Percentiles rank a stretch among this genome's conserved stretches.
Conservation (phyloP, 2,888 invertebrate species). For the Melinopterus prodromus region DNA sequence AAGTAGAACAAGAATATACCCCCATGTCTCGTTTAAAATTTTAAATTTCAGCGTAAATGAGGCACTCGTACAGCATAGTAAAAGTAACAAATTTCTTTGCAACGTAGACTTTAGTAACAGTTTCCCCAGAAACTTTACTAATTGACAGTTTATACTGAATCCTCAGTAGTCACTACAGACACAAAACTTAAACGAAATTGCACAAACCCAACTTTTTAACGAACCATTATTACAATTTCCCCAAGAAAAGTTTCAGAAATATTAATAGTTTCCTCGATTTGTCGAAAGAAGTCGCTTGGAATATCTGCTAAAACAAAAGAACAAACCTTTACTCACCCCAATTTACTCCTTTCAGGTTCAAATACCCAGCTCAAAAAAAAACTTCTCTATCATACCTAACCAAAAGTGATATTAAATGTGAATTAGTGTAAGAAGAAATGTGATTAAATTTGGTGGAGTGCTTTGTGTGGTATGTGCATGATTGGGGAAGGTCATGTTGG, state of each 20-base stretch:
- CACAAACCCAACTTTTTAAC: neutral
- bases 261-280: neutral
- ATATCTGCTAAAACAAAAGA: neutral
- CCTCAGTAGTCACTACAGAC: neutral
- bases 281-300: neutral
- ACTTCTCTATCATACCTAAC: neutral
- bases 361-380: neutral
- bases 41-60: neutral
- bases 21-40: too few relatives aligned
- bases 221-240: neutral
- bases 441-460: neutral
- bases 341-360: neutral
- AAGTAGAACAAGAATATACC: too few relatives aligned
- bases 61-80: neutral
- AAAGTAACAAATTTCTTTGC: neutral
- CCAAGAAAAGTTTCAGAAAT: neutral
- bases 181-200: neutral
- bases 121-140: neutral
- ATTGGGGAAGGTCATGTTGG: slow-evolving; percentile 36
- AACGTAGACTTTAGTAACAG: neutral
- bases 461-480: slow-evolving; percentile 35
- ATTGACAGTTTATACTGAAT: neutral
- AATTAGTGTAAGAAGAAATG: neutral
- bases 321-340: neutral
- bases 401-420: neutral